phyloP scores from a whole-genome alignment of 2,888 invertebrate genomes.

The Petrophora chlorosata region DNA sequence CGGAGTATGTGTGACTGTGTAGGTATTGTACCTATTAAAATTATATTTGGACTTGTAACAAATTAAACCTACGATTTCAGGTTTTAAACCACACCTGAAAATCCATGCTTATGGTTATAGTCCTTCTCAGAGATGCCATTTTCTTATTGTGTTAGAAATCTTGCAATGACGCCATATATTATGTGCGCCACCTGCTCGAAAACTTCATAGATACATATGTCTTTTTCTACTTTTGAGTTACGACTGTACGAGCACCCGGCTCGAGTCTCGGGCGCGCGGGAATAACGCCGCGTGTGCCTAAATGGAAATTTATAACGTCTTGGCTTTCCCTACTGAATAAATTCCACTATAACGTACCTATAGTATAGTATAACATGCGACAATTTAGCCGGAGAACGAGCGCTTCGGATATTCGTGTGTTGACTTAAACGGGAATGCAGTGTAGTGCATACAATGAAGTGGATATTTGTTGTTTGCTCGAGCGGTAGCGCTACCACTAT shows the following conservation, averaged over 20 bases:
- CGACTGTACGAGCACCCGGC: slow-evolving; percentile 48
- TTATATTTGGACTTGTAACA: too few species aligned
- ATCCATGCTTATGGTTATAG: too few species aligned
- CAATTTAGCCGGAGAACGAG: slow-evolving; percentile 22
- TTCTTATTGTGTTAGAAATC: slow-evolving; percentile 32
- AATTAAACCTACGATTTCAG: too few species aligned
- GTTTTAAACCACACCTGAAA: too few species aligned
- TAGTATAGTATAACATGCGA: slow-evolving; percentile 26
- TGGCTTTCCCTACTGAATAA: slow-evolving; percentile 48
- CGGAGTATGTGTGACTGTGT: too few species aligned
- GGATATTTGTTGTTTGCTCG: slow-evolving; percentile 1
- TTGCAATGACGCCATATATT: slow-evolving; percentile 40
- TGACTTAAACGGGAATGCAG: slow-evolving; percentile 10
- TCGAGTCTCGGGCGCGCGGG: slow-evolving; percentile 42
- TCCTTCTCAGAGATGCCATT: not conserved
- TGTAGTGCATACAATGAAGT: slow-evolving; percentile 4
- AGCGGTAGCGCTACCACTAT: slow-evolving; percentile 1
- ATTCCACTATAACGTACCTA: slow-evolving; percentile 35
- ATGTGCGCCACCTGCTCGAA: slow-evolving; percentile 59
- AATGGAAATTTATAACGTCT: slow-evolving; percentile 68
- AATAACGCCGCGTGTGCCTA: slow-evolving; percentile 58
- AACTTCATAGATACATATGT: slow-evolving; percentile 58
- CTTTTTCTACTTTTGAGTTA: slow-evolving; percentile 65
- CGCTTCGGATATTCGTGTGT: slow-evolving; percentile 14
- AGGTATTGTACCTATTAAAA: too few species aligned